Conservation (phyloP, 2,797 vertebrate species). For the Coilia nasus region DNA sequence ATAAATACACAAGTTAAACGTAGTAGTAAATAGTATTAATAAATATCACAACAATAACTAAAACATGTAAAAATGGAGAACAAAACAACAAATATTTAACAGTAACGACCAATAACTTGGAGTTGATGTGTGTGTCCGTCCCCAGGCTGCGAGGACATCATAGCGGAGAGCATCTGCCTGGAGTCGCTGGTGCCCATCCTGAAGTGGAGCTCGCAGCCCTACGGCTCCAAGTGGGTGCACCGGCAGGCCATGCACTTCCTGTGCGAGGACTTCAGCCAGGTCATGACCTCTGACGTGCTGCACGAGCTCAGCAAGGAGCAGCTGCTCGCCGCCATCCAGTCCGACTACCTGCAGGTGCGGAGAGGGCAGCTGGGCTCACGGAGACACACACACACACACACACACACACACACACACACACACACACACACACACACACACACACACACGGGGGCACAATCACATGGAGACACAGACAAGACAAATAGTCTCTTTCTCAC, state of each 20-base stretch:
- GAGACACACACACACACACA: background rate
- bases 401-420: background rate
- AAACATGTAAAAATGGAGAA: no score
- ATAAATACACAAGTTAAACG: no score
- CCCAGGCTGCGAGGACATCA: slow-evolving; percentile 99
- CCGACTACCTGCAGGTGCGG: slow-evolving; percentile 96
- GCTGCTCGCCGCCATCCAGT: slow-evolving; percentile 93
- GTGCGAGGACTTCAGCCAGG: slow-evolving; percentile 98
- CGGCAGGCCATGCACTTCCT: slow-evolving; percentile 98
- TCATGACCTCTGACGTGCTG: slow-evolving; percentile 94
- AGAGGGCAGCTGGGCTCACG: background rate
- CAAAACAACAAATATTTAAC: no score
- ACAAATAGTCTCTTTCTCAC: background rate
- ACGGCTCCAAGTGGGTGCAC: slow-evolving; percentile 98
- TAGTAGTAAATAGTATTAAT: no score
- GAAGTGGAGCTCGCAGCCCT: slow-evolving; percentile 98
- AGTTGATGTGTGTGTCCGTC: no score
- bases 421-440: background rate
- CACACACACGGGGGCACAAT: background rate
- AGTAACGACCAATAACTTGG: no score
- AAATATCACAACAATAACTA: no score
- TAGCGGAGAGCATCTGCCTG: slow-evolving; percentile 94
- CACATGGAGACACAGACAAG: no score
- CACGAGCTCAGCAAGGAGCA: slow-evolving; percentile 96
- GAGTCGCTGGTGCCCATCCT: slow-evolving; percentile 94